Evolutionary conservation across 2,797 vertebrate species (phyloP).

Genomic region (Todus mexicanus): DNA sequence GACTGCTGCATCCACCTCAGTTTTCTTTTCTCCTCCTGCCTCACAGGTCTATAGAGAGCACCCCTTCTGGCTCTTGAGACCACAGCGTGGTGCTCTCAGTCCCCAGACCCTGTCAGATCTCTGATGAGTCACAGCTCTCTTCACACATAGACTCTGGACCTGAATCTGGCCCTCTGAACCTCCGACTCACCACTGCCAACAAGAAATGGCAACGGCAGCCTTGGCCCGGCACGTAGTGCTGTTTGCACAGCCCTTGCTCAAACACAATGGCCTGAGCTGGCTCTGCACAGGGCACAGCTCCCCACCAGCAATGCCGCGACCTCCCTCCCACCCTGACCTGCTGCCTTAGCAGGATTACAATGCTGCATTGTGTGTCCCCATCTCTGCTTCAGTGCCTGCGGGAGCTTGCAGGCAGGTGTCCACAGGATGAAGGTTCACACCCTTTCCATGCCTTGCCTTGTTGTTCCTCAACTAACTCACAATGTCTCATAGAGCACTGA

Average conservation of each 20-base stretch:
- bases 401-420: not conserved
- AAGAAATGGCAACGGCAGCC: not conserved
- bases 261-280: not conserved
- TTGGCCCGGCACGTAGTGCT: not conserved
- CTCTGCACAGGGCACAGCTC: not conserved
- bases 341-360: not conserved
- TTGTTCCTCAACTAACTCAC: rapidly evolving
- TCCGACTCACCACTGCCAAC: not conserved
- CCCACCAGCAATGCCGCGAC: not conserved
- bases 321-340: not conserved
- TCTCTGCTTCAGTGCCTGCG: rapidly evolving
- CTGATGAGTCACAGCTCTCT: not conserved
- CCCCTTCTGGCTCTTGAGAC: not conserved
- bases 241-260: conserved; percentile 57
- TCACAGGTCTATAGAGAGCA: not conserved
- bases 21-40: not conserved
- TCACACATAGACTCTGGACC: conserved; percentile 52
- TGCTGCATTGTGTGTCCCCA: not conserved
- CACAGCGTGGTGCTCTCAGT: not conserved
- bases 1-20: not conserved
- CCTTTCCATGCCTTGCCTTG: rapidly evolving
- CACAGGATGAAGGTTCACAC: rapidly evolving
- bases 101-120: not conserved
- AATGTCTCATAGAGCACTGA: not conserved
- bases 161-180: not conserved